Base-by-base conservation (phyloP, 2,113 vertebrate genomes). In the Motacilla alba region DNA sequence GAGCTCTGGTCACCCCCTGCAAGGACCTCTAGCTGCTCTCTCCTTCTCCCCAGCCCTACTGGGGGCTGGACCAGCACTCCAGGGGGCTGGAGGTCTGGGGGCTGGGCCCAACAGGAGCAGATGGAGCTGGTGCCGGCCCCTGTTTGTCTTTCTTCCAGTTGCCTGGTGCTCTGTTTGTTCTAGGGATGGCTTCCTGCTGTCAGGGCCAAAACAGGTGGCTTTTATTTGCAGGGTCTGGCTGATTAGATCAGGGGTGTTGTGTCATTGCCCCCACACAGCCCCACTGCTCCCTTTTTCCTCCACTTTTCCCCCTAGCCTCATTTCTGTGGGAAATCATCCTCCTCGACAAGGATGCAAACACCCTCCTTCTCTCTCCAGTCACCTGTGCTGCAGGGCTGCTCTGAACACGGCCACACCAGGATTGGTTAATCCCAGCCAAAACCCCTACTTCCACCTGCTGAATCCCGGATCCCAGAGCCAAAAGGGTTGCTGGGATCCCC, bases 191-290 rank as follows among this genome's bases (percentile, higher is more conserved):
- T 98, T 98, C 97, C 98, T 98, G 98, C 96, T 97, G 88, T 91
- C 72, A 97, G 92, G 96, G 91, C 96, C 82, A 52, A 96, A 97
- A 97, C 98, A 98, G 98, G 98, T 98, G 98, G 98, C 97, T 98
- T 94, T 97, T 98, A 97, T 98, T 98, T 98, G 97, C 97, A 96
- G 92, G 96, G 93, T 93, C 96, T 93, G 90, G 86, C 87, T 96
- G 95, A 97, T 97, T 95, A 97, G 66, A 94, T 95, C 93, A 79
- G 91, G 58, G 76, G 47, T n/a, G 59, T 24, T 11, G 2, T 43
- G 28, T 70, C 9, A 1, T n/a, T 63, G 55, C 59, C 55, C 58
- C 50, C 24, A 56, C 13, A 20, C 64, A 85, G 58, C 30, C 60
- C 52, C 58, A 66, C 26, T 2, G 2, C 20, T 87, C 31, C 28